Evolutionary conservation across 2,888 invertebrate genomes (phyloP), one percentile per base, ranked within the genome.

Genomic region (Salticus scenicus): DNA sequence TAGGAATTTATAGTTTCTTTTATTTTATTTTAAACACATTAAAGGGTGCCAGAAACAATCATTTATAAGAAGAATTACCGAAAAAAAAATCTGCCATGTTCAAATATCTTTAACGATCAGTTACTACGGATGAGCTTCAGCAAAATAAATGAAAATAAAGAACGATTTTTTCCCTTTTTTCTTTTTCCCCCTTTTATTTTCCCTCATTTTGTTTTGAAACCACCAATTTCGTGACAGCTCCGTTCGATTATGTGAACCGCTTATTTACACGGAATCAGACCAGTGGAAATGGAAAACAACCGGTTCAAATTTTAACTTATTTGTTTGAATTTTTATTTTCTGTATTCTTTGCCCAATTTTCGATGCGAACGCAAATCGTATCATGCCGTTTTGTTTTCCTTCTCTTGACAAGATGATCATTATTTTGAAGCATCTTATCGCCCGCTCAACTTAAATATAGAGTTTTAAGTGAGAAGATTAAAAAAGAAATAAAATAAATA

Each of bases 41-140:
- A 74, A 79, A 83, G 74, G 51, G 70, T 37, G 27, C 42, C 63
- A 57, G 64, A 30, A 24, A 51, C 37, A 77, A 84, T 77, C 83
- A 84, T 84, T 84, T 84, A 77, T 84, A 76, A 84, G 67, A 47
- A 71, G 76, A 78, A 84, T 84, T 84, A 84, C 83, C 76, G 83
- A 84, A 77, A 84, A 77, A 72, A 77, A 66, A 69, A 77, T 73
- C 72, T 20, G 63, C 75, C 63, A 64, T 31, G 82, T 75, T 75
- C 63, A 69, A 69, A 75, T 75, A 82, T 84, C 72, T 71, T 47
- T 83, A 84, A 84, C 77, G 83, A 84, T 84, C 72, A 42, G 77
- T 84, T 84, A 76, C 57, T 57, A 5, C 7, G 57, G 57, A 24
- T 57, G 57, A 57, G 24, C 57, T 57, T 47, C 4, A 17, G 24